phyloP scores from a whole-genome alignment of 1,140 invertebrate species.

The Panagrolaimus sp. region DNA sequence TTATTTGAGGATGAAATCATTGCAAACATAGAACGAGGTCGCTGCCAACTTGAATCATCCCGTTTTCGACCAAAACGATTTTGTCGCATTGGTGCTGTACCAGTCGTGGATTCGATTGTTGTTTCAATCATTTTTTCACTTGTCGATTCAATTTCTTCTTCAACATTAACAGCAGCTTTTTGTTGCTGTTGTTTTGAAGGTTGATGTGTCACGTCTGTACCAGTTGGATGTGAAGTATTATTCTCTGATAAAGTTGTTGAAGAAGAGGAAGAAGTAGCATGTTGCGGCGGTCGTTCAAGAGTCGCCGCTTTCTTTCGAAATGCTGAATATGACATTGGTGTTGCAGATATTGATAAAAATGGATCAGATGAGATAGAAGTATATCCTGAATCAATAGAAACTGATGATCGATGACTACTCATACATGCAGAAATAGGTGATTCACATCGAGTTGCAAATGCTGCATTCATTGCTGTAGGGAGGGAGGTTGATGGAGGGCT shows the following conservation, averaged over 20 bases:
- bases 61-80: background rate
- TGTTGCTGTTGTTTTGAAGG: background rate
- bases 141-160: background rate
- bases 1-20: no score
- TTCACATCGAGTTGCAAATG: background rate
- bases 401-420: slow-evolving; percentile 6
- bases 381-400: background rate
- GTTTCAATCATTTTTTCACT: background rate
- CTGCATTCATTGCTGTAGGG: no score
- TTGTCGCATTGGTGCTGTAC: background rate
- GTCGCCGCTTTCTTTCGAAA: background rate
- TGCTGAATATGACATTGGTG: slow-evolving; percentile 10
- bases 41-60: background rate
- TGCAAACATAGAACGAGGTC: slow-evolving; percentile 1
- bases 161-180: background rate
- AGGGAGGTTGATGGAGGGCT: background rate
- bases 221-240: no score
- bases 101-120: background rate
- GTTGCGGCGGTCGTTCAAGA: background rate
- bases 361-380: background rate
- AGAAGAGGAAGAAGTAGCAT: background rate
- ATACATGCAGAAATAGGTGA: background rate
- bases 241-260: background rate
- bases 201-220: background rate
- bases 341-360: background rate